A percentile compares a stretch with the other conserved stretches of the same genome.
These are phyloP conservation scores for Cyclargus thomasi DNA, from an alignment of 1,140 invertebrate genomes.

Conservation along the genomic window DNA sequence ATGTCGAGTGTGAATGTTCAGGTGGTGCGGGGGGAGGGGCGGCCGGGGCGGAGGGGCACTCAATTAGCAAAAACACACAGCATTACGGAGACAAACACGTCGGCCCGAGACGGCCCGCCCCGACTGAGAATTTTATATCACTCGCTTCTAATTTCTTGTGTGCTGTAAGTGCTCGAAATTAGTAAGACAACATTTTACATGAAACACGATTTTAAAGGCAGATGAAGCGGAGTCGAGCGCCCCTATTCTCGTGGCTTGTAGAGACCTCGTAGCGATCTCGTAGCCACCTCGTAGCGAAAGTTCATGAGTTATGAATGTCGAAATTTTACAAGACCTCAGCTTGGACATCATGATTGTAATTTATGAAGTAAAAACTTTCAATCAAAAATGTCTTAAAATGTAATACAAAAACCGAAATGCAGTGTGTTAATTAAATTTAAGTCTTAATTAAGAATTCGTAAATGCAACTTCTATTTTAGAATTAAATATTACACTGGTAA, in stretches of 20 bases:
- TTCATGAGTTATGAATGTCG: too few relatives aligned
- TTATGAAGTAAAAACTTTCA: too few relatives aligned
- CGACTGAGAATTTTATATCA: slow-evolving; percentile 61
- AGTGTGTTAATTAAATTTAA: too few relatives aligned
- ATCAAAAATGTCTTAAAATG: too few relatives aligned
- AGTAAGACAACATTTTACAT: slow-evolving; percentile 58
- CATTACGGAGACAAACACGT: slow-evolving; percentile 71
- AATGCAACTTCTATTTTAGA: too few relatives aligned
- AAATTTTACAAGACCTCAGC: too few relatives aligned
- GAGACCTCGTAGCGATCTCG: too few relatives aligned
- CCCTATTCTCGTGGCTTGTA: too few relatives aligned
- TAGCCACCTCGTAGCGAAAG: too few relatives aligned
- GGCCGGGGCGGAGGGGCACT: slow-evolving; percentile 43
- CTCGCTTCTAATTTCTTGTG: slow-evolving; percentile 67
- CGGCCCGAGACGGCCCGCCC: slow-evolving; percentile 41
- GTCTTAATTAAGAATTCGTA: too few relatives aligned
- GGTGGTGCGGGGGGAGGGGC: slow-evolving; percentile 42
- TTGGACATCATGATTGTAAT: too few relatives aligned
- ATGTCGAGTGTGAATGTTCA: slow-evolving; percentile 41
- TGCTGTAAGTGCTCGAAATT: slow-evolving; percentile 26
- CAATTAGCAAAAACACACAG: slow-evolving; percentile 73
- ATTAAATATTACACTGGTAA: not conserved
- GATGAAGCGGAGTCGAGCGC: not conserved
- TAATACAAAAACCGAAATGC: too few relatives aligned
- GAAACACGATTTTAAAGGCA: not conserved